Conservation (phyloP, 2,888 invertebrate species). For the Eledone cirrhosa region DNA sequence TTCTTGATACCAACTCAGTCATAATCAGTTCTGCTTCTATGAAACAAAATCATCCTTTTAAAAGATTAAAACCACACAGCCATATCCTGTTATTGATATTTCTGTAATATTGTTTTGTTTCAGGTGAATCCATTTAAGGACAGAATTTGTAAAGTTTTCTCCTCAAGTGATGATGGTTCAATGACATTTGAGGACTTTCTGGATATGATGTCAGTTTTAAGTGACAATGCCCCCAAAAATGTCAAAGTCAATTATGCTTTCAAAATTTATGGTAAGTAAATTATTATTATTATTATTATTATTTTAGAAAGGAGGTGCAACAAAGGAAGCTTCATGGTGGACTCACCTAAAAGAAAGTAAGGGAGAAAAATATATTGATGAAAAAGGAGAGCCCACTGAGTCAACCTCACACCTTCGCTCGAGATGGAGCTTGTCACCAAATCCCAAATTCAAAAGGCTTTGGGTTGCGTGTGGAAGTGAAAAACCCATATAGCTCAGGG, state of each 20-base stretch:
- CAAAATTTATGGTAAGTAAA: constrained; percentile 64
- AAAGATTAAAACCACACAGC: not conserved
- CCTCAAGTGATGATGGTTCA: constrained; percentile 57
- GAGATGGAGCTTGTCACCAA: too few species aligned
- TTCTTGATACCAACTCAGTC: too few species aligned
- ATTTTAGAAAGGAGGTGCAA: not conserved
- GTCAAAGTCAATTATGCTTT: constrained; percentile 68
- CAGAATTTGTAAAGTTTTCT: constrained; percentile 65
- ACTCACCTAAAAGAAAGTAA: too few species aligned
- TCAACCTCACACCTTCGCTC: too few species aligned
- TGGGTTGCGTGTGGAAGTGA: too few species aligned
- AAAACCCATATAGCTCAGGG: too few species aligned
- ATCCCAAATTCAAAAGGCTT: too few species aligned
- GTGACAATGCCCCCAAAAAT: constrained; percentile 64
- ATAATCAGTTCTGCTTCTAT: too few species aligned
- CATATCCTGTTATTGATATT: not conserved
- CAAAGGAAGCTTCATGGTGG: too few species aligned
- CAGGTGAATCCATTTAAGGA: constrained; percentile 67
- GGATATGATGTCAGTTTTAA: constrained; percentile 68
- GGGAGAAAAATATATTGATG: too few species aligned
- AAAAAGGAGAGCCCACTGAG: too few species aligned
- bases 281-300: not conserved
- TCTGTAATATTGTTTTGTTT: constrained; percentile 28
- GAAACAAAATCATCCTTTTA: too few species aligned
- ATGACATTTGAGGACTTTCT: constrained; percentile 67